phyloP scores from a whole-genome alignment of 2,113 vertebrate species.

The Erinaceus europaeus region DNA sequence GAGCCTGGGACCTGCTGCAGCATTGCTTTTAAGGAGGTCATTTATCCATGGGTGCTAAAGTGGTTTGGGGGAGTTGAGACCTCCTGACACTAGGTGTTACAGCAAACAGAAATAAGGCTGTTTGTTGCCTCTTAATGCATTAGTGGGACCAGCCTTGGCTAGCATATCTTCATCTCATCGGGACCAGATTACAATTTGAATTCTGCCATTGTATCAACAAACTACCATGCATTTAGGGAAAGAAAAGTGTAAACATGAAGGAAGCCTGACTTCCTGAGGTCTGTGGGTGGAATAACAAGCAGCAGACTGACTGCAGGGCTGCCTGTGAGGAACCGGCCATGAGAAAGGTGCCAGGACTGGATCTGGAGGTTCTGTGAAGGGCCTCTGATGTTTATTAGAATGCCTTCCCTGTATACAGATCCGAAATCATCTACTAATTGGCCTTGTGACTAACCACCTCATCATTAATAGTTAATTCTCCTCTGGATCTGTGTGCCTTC shows the following conservation, averaged over 20 bases:
- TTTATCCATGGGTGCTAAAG: conserved; percentile 6
- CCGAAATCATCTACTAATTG: conserved; percentile 77
- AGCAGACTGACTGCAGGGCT: conserved; percentile 10
- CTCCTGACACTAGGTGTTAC: not conserved
- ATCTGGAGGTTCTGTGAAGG: conserved; percentile 40
- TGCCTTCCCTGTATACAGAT: conserved; percentile 36
- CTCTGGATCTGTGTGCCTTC: conserved; percentile 57
- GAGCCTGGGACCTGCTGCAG: not conserved
- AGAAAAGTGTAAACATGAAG: conserved; percentile 23
- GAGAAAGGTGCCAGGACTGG: conserved; percentile 54
- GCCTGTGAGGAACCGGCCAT: conserved; percentile 1
- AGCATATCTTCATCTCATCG: not conserved
- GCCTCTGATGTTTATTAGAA: conserved; percentile 53
- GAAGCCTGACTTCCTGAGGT: no score
- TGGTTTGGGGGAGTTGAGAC: conserved; percentile 30
- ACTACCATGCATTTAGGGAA: not conserved
- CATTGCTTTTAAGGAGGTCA: not conserved
- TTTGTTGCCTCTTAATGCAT: not conserved
- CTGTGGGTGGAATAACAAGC: not conserved
- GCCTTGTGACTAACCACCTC: conserved; percentile 61
- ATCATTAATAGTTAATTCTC: conserved; percentile 72
- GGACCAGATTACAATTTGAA: not conserved
- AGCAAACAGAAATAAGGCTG: not conserved
- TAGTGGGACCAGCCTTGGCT: not conserved
- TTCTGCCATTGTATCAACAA: not conserved